Evolutionary conservation across 2,888 invertebrate genomes (phyloP).

Genomic region (Oxystoma pomonae): DNA sequence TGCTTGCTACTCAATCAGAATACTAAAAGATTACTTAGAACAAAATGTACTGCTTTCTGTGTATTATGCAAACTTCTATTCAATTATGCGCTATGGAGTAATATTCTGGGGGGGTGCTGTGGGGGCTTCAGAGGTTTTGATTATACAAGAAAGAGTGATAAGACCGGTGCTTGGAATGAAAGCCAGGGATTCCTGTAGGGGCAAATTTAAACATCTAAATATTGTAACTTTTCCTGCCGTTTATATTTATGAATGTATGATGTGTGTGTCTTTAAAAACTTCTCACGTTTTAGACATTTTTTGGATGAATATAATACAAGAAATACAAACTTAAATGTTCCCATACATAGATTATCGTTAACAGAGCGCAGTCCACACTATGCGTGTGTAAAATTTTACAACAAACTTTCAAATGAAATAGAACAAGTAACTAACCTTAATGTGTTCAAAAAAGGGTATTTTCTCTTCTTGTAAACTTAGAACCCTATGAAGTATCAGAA

Average conservation of each 20-base stretch:
- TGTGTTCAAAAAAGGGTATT: background rate
- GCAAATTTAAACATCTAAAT: background rate
- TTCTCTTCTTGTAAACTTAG: background rate
- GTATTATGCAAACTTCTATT: background rate
- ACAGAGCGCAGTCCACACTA: background rate
- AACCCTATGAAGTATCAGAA: no score
- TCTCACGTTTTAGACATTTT: background rate
- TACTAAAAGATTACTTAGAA: background rate
- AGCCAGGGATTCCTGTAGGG: background rate
- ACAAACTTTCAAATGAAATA: background rate
- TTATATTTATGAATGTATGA: background rate
- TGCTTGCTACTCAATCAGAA: background rate
- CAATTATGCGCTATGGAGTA: background rate
- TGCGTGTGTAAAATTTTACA: background rate
- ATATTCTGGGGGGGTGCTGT: no score
- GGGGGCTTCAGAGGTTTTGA: no score
- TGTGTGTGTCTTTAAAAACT: background rate
- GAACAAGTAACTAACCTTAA: background rate
- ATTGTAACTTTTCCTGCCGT: background rate
- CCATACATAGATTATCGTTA: background rate
- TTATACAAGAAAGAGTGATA: background rate
- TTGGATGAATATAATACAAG: background rate
- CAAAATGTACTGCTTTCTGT: background rate
- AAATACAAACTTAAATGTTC: background rate
- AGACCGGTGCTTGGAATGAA: background rate